phyloP scores from a whole-genome alignment of 2,797 vertebrate genomes.

The Lutjanus argentimaculatus region DNA sequence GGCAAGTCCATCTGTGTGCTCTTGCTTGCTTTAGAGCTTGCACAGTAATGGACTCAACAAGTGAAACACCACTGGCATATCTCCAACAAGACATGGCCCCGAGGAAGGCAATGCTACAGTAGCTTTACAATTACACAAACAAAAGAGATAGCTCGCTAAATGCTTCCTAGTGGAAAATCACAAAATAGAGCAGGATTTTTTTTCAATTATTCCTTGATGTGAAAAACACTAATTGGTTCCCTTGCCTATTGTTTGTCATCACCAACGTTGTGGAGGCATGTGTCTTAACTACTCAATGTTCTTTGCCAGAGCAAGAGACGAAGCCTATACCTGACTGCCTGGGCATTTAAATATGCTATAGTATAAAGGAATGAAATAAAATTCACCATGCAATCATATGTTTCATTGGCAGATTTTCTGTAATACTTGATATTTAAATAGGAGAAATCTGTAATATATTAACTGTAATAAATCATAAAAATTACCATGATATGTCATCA shows the following conservation, averaged over 20 bases:
- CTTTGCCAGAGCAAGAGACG: slow-evolving; percentile 46
- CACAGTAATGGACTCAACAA: slow-evolving; percentile 73
- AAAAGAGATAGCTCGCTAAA: slow-evolving; percentile 82
- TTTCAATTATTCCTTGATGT: slow-evolving; percentile 55
- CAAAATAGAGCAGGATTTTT: slow-evolving; percentile 58
- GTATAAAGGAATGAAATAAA: not conserved
- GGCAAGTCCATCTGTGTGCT: slow-evolving; percentile 63
- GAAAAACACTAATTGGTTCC: slow-evolving; percentile 79
- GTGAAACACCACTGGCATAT: slow-evolving; percentile 79
- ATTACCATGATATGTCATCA: too few species aligned
- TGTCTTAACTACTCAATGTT: slow-evolving; percentile 40
- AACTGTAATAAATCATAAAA: too few species aligned
- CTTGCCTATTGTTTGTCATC: slow-evolving; percentile 80
- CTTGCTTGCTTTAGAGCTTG: slow-evolving; percentile 49
- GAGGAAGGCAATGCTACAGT: slow-evolving; percentile 72
- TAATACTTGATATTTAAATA: not conserved
- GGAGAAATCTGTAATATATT: too few species aligned
- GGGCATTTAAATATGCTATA: not conserved
- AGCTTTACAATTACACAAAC: slow-evolving; percentile 83
- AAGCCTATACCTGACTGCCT: not conserved
- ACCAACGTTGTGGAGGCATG: slow-evolving; percentile 41
- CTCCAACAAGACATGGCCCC: slow-evolving; percentile 80
- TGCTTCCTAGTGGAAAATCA: slow-evolving; percentile 79
- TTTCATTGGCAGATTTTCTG: not conserved
- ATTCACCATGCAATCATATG: not conserved